Evolutionary conservation across 2,888 invertebrate genomes (phyloP).

Genomic region (Caenorhabditis sp.): DNA sequence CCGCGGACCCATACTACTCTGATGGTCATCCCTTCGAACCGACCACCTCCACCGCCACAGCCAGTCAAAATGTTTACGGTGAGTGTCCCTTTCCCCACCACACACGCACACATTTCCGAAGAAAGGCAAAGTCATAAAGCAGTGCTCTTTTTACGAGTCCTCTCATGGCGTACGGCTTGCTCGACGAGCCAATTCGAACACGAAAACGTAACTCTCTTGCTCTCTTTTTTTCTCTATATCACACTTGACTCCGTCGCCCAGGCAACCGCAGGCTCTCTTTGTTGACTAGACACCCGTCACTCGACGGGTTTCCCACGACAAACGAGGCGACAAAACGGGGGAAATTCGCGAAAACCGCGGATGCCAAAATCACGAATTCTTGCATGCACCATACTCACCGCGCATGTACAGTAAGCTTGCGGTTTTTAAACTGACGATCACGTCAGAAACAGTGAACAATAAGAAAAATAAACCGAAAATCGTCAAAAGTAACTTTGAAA

Average conservation of each 20-base stretch:
- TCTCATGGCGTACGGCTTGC: slow-evolving; percentile 13
- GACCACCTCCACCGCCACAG: slow-evolving; percentile 54
- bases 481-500: too few relatives aligned
- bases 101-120: not conserved
- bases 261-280: slow-evolving; percentile 15
- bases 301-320: slow-evolving; percentile 4
- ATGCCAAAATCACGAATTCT: too few relatives aligned
- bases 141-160: slow-evolving; percentile 42
- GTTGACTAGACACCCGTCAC: slow-evolving; percentile 35
- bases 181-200: slow-evolving; percentile 24
- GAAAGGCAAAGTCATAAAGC: slow-evolving; percentile 46
- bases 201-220: slow-evolving; percentile 19
- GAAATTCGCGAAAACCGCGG: too few relatives aligned
- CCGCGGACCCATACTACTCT: slow-evolving; percentile 76
- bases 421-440: too few relatives aligned
- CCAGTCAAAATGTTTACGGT: slow-evolving; percentile 54
- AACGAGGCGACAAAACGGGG: too few relatives aligned
- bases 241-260: slow-evolving; percentile 30
- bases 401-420: too few relatives aligned
- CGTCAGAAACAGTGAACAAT: too few relatives aligned
- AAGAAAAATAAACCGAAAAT: too few relatives aligned
- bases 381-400: too few relatives aligned
- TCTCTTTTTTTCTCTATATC: slow-evolving; percentile 12
- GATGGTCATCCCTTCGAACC: slow-evolving; percentile 72
- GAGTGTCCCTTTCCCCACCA: slow-evolving; percentile 9